These are phyloP conservation scores for Plebejus melissa DNA, from an alignment of 2,888 invertebrate species.

Conservation along the genomic window DNA sequence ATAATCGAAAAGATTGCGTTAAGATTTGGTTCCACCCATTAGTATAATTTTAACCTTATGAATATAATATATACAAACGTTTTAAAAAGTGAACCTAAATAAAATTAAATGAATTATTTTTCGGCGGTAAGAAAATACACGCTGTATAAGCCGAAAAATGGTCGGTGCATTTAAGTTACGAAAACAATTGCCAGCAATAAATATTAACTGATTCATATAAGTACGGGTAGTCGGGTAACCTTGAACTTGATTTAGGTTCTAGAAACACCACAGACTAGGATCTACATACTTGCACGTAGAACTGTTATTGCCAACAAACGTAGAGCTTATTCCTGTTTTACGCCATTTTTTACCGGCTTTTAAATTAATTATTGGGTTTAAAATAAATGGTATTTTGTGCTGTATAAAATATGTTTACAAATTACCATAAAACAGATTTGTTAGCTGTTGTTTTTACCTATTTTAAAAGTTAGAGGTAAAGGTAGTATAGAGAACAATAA, in stretches of 20 bases:
- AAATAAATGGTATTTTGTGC: no score
- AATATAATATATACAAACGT: background rate
- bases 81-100: no score
- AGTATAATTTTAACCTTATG: background rate
- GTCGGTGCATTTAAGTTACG: conserved; percentile 40
- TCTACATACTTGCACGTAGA: conserved; percentile 8
- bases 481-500: no score
- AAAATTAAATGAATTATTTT: background rate
- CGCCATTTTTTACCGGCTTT: background rate
- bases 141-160: conserved; percentile 45
- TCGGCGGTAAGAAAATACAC: conserved; percentile 31
- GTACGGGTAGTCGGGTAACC: conserved; percentile 37
- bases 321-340: background rate
- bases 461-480: no score
- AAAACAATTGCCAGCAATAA: conserved; percentile 1
- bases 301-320: background rate
- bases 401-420: no score
- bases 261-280: conserved; percentile 4
- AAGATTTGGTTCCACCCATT: no score
- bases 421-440: no score
- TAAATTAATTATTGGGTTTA: background rate
- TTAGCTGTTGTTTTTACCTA: no score
- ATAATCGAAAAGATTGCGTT: no score
- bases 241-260: conserved; percentile 52
- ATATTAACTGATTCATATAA: conserved; percentile 25